Conservation (phyloP, 2,113 vertebrate genomes). For the Phodopus roborovskii region DNA sequence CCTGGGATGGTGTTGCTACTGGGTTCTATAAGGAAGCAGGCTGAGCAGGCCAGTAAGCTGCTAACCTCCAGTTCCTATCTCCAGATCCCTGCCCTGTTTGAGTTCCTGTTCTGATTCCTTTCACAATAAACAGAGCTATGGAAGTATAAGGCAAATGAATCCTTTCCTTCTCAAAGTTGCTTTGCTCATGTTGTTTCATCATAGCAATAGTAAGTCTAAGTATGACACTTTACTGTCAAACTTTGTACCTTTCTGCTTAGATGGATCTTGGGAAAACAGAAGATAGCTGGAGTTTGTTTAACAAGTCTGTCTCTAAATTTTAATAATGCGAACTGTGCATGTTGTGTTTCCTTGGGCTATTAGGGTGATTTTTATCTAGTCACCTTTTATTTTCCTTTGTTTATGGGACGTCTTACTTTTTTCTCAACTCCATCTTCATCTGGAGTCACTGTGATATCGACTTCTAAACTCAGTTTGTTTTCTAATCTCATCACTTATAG, state of each 20-base stretch:
- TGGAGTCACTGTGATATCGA: background rate
- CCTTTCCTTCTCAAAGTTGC: background rate
- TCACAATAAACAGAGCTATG: background rate
- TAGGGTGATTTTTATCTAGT: background rate
- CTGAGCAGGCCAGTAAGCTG: background rate
- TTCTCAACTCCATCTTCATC: rapidly evolving
- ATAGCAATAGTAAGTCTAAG: background rate
- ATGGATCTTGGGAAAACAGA: background rate
- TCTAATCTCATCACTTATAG: background rate
- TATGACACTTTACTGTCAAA: background rate
- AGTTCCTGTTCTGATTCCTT: background rate
- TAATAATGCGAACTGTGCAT: background rate
- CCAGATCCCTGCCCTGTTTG: background rate
- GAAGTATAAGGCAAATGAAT: background rate
- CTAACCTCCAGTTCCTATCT: background rate
- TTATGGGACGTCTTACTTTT: background rate
- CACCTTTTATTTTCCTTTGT: background rate
- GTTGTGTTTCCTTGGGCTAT: background rate
- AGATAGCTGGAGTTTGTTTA: background rate
- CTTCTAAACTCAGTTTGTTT: background rate
- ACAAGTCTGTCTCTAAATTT: background rate
- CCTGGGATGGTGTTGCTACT: rapidly evolving
- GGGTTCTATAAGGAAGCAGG: background rate
- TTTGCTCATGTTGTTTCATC: background rate
- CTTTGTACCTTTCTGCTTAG: background rate